Base-by-base conservation (phyloP, 2,113 vertebrate genomes). In the Lophotis ruficrista region DNA sequence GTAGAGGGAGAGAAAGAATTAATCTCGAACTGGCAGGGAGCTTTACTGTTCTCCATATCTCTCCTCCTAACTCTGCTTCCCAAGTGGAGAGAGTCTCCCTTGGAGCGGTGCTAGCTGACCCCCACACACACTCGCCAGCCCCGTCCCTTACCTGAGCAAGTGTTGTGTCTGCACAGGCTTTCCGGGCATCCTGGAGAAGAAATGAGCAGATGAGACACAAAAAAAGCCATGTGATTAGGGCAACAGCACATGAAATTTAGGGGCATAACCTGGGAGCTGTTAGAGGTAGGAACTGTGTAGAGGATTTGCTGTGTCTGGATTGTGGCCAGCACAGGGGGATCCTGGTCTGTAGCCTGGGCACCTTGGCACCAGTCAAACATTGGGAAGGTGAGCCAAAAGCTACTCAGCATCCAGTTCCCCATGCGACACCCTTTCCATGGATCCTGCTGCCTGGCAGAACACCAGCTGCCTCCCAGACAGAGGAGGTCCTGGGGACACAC, bases 131-230 rank as follows among this genome's bases (percentile, higher is more conserved):
- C 23, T 33, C 30, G n/a, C 27, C 69, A 87, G 56, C 14, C 10
- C 20, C 35, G 11, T 9, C 58, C 45, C 97, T 97, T 93, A 98
- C 98, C 96, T 99, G 99, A 93, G 98, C 98, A 95, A 99, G 97
- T 0, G 99, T 99, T 56, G 97, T 98, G 96, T 99, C 99, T 79
- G 98, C 98, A 84, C 98, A 98, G 6, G 97, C 97, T 98, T 99
- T 99, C 91, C 99, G 98, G 82, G 99, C 99, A 28, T 99, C 99
- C 99, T 99, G 96, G 7, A 54, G 89, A 83, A 85, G 53, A 96
- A 54, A 91, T 31, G 37, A 89, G 43, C 45, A 90, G 56, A n/a
- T 48, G 56, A 92, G 60, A 60, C 4, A 53, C 18, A 16, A 53
- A 64, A 76, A 71, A n/a, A 61, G 24, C 15, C 1, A 0, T 21